Percentiles rank a stretch among this genome's conserved stretches.
Evolutionary conservation across 2,888 invertebrate genomes (phyloP).

Genomic region (Macrophya alboannulata): DNA sequence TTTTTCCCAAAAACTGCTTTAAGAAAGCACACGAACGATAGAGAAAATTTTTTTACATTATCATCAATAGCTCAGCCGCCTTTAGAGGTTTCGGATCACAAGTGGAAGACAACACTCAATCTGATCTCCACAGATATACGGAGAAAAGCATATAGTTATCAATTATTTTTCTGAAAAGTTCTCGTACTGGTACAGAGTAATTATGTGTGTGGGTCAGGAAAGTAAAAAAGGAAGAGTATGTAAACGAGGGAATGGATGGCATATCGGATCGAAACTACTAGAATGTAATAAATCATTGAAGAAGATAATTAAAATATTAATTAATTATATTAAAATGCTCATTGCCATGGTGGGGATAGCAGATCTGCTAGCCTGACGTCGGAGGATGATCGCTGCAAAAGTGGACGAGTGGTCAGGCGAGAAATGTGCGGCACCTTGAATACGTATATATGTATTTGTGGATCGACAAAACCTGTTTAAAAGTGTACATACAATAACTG

Average conservation of each 20-base stretch:
- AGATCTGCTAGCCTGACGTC: neutral
- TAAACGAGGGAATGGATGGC: neutral
- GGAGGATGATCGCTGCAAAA: neutral
- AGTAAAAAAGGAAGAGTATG: neutral
- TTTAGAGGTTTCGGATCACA: too few species aligned
- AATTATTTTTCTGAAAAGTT: neutral
- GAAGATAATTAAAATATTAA: too few species aligned
- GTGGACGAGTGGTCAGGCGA: neutral
- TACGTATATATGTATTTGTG: neutral
- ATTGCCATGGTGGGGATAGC: neutral
- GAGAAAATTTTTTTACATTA: too few species aligned
- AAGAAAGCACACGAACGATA: too few species aligned
- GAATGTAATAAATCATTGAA: too few species aligned
- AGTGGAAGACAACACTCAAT: too few species aligned
- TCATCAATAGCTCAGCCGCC: too few species aligned
- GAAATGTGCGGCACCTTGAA: too few species aligned
- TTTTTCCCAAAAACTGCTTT: too few species aligned
- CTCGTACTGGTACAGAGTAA: neutral
- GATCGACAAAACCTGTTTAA: neutral
- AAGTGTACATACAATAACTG: neutral
- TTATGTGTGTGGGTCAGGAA: neutral
- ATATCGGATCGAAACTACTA: too few species aligned
- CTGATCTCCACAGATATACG: too few species aligned
- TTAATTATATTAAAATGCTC: neutral
- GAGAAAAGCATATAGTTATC: neutral